phyloP scores from a whole-genome alignment of 1,140 invertebrate species.

The Scaptomyza graminum region DNA sequence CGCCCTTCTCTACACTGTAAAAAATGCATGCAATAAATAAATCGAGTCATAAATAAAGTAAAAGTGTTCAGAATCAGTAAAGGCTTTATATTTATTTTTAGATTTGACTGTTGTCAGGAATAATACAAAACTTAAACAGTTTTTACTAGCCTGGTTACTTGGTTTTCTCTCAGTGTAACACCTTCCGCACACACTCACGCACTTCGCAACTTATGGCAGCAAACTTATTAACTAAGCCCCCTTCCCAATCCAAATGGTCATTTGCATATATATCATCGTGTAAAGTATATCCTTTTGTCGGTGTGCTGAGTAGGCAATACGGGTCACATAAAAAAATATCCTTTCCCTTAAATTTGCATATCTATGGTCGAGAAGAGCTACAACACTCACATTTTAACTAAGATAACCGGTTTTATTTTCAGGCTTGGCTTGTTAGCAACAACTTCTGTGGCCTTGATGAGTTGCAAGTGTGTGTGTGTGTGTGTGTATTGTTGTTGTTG shows the following conservation, averaged over 20 bases:
- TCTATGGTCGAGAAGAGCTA: slow-evolving; percentile 23
- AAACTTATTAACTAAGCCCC: slow-evolving; percentile 36
- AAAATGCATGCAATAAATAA: neutral
- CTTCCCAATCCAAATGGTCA: slow-evolving; percentile 39
- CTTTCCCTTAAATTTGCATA: slow-evolving; percentile 50
- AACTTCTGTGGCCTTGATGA: slow-evolving; percentile 31
- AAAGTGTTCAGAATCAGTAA: too few species aligned
- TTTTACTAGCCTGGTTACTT: too few species aligned
- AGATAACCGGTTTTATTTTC: slow-evolving; percentile 58
- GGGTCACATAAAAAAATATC: slow-evolving; percentile 44
- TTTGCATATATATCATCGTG: slow-evolving; percentile 76
- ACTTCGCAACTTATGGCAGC: slow-evolving; percentile 33
- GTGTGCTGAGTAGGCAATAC: slow-evolving; percentile 66
- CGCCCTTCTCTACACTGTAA: neutral
- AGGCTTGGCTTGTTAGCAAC: slow-evolving; percentile 49
- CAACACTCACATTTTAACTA: slow-evolving; percentile 39
- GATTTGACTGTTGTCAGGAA: too few species aligned
- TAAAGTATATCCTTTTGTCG: slow-evolving; percentile 62
- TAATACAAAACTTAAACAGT: too few species aligned
- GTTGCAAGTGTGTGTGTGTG: slow-evolving; percentile 22
- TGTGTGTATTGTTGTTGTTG: too few species aligned
- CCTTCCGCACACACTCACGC: too few species aligned
- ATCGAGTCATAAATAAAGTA: too few species aligned
- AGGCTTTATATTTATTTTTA: too few species aligned
- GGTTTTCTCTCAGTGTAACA: neutral